Evolutionary conservation across 2,113 vertebrate genomes (phyloP), one percentile per base, ranked within the genome.

Genomic region (Cynoglossus semilaevis): DNA sequence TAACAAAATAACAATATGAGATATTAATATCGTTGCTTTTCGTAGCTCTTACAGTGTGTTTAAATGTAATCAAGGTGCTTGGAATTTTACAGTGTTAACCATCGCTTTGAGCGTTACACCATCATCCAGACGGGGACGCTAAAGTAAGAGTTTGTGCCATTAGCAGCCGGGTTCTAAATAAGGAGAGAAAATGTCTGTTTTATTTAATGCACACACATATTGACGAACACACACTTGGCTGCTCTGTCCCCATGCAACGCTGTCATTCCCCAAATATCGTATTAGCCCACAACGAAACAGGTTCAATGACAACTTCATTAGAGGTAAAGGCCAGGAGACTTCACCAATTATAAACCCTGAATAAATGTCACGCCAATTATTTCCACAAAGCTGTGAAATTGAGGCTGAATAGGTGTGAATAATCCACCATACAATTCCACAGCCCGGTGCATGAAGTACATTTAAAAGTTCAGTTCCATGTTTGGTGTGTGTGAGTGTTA

Each of bases 261-360:
- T 41, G 63, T 38, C 68, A 56, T 70, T 44, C 37, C 51, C 52
- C 47, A 41, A 60, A 64, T 65, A 51, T 72, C 73, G 70, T 51
- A 70, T 67, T n/a, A 74, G 49, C 40, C 35, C 2, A 58, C 37
- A 18, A 54, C 57, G 70, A 72, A 79, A 83, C 79, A 76, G 80
- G 80, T 72, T 85, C 77, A 79, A 81, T 81, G 77, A 83, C 77
- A 76, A 72, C 77, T 83, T 77, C 77, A 83, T 85, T 81, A 79
- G 62, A 52, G 72, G 77, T 77, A 72, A 81, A 67, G 70, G 74
- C 70, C 60, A 58, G 37, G 57, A 74, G 58, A 72, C 70, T 72
- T 74, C 63, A 79, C 74, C 77, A 81, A 83, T 85, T 83, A 85
- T 48, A 64, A 76, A 76, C 60, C 75, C 58, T 54, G 73, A 77